Evolutionary conservation across 2,113 vertebrate genomes (phyloP).

Genomic region (Scophthalmus maximus): DNA sequence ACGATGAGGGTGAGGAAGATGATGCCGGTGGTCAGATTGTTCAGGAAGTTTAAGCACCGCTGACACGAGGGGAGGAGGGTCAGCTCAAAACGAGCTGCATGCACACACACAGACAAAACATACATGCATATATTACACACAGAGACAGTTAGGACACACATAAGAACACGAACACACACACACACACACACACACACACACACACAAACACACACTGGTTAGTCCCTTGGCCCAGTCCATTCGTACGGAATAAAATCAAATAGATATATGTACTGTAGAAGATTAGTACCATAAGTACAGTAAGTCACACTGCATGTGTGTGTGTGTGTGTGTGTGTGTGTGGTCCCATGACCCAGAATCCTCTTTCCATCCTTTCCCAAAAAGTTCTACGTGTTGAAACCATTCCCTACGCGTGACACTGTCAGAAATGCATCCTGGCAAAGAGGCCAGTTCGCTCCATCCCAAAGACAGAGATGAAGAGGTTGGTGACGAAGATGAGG

Average conservation of each 20-base stretch:
- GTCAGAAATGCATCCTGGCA: conserved; percentile 76
- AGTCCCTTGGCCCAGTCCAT: conserved; percentile 28
- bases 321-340: not conserved
- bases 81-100: conserved; percentile 62
- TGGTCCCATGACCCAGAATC: no score
- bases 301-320: conserved; percentile 17
- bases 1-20: conserved; percentile 86
- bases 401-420: conserved; percentile 1
- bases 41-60: conserved; percentile 84
- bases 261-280: not conserved
- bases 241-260: conserved; percentile 14
- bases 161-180: conserved; percentile 29
- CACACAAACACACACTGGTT: conserved; percentile 59
- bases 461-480: conserved; percentile 92
- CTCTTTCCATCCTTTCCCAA: no score
- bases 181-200: conserved; percentile 42
- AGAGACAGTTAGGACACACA: conserved; percentile 1
- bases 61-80: conserved; percentile 77
- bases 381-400: not conserved
- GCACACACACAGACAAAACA: conserved; percentile 28
- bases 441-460: conserved; percentile 88
- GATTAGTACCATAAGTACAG: conserved; percentile 58
- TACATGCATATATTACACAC: no score
- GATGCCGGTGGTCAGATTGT: conserved; percentile 85
- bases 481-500: conserved; percentile 88